Conservation (phyloP, 1,140 invertebrate genomes). For the Trichonephila clavata region DNA sequence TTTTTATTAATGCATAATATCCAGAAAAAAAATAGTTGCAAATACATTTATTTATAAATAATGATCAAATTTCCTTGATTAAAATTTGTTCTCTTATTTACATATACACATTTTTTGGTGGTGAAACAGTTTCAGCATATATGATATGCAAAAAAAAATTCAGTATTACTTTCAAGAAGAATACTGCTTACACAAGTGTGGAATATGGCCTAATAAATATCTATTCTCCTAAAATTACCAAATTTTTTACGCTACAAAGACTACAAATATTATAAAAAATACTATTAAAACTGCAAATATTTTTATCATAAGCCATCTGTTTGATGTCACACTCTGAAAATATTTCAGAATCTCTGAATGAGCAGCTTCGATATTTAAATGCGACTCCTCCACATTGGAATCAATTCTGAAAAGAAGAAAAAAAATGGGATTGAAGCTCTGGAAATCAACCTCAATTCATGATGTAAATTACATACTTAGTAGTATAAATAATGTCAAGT, state of each 20-base stretch:
- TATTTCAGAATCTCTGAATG: constrained; percentile 98
- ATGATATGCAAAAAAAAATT: constrained; percentile 47
- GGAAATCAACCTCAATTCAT: background rate
- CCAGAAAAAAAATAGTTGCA: no score
- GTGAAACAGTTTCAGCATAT: constrained; percentile 54
- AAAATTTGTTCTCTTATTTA: constrained; percentile 62
- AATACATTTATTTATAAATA: no score
- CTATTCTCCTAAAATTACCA: background rate
- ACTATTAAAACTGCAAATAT: constrained; percentile 99
- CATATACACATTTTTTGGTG: constrained; percentile 51
- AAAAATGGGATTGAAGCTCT: background rate
- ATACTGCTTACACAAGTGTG: constrained; percentile 30
- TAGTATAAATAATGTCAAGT: no score
- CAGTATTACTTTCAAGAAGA: background rate
- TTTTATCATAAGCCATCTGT: constrained; percentile 99
- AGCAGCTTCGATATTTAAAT: constrained; percentile 98
- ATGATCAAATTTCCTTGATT: constrained; percentile 20
- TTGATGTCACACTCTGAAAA: constrained; percentile 98
- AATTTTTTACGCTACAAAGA: constrained; percentile 86
- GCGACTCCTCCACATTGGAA: constrained; percentile 96
- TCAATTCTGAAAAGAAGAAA: constrained; percentile 90
- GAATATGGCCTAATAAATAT: constrained; percentile 18
- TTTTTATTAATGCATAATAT: no score
- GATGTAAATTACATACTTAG: no score
- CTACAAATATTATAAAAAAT: constrained; percentile 99